phyloP scores from a whole-genome alignment of 2,888 invertebrate genomes.

The Tenthredo scrophulariae region DNA sequence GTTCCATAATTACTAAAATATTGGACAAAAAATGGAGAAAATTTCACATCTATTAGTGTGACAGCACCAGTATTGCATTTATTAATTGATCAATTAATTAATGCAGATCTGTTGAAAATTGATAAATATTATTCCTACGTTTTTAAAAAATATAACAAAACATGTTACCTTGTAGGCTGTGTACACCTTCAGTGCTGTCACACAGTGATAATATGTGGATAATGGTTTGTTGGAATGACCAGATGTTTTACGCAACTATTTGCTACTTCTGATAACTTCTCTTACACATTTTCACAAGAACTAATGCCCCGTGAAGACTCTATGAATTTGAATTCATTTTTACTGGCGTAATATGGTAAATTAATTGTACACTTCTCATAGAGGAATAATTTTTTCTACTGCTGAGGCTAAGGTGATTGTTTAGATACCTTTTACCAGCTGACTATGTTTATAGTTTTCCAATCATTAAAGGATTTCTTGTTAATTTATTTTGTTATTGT shows the following conservation, averaged over 20 bases:
- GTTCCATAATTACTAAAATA: background rate
- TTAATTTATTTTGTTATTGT: conserved; percentile 60
- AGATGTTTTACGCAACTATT: conserved; percentile 6
- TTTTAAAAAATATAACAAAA: conserved; percentile 17
- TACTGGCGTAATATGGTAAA: conserved; percentile 66
- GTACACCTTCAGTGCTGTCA: conserved; percentile 38
- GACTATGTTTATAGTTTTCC: conserved; percentile 65
- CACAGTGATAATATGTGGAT: conserved; percentile 10
- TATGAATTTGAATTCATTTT: conserved; percentile 61
- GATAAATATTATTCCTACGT: conserved; percentile 12
- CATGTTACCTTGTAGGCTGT: conserved; percentile 48
- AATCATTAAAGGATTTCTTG: conserved; percentile 47
- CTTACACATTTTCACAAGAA: conserved; percentile 17
- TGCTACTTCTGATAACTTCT: conserved; percentile 13
- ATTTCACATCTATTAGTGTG: conserved; percentile 18
- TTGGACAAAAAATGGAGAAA: background rate
- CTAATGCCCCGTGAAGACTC: conserved; percentile 6
- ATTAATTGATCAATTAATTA: conserved; percentile 4
- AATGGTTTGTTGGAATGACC: background rate
- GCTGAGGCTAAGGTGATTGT: conserved; percentile 65
- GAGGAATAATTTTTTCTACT: conserved; percentile 63
- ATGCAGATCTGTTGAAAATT: background rate
- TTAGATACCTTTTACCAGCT: conserved; percentile 66
- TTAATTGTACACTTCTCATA: conserved; percentile 62
- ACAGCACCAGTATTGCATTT: conserved; percentile 28